phyloP scores from a whole-genome alignment of 2,113 vertebrate genomes.

The Myotis davidii region DNA sequence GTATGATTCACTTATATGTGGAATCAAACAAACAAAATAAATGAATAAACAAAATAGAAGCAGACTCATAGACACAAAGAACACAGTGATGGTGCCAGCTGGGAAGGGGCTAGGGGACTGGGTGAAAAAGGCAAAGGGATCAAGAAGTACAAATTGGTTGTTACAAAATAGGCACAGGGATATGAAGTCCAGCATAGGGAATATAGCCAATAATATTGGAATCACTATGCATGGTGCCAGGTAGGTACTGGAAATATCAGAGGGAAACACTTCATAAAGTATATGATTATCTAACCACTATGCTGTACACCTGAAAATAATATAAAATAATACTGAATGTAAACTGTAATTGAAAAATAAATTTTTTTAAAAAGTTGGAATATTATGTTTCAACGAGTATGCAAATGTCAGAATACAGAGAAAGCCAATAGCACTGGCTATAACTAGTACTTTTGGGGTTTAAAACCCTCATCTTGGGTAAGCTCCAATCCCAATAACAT shows the following conservation, averaged over 20 bases:
- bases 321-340: neutral
- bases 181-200: neutral
- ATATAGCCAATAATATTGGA: neutral
- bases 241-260: neutral
- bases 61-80: neutral
- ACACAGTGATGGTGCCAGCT: neutral
- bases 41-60: neutral
- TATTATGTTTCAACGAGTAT: neutral
- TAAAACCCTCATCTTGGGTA: conserved; percentile 19
- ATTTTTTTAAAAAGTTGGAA: neutral
- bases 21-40: neutral
- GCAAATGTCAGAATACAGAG: conserved; percentile 14
- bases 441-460: neutral
- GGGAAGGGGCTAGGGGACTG: neutral
- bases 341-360: neutral
- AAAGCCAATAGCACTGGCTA: neutral
- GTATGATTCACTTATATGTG: neutral
- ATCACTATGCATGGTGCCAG: neutral
- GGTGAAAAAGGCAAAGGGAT: neutral
- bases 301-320: neutral
- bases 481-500: neutral
- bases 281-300: neutral
- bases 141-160: neutral
- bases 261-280: neutral
- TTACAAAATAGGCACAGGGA: neutral